Conservation (phyloP, 2,797 vertebrate species). For the Manis javanica region DNA sequence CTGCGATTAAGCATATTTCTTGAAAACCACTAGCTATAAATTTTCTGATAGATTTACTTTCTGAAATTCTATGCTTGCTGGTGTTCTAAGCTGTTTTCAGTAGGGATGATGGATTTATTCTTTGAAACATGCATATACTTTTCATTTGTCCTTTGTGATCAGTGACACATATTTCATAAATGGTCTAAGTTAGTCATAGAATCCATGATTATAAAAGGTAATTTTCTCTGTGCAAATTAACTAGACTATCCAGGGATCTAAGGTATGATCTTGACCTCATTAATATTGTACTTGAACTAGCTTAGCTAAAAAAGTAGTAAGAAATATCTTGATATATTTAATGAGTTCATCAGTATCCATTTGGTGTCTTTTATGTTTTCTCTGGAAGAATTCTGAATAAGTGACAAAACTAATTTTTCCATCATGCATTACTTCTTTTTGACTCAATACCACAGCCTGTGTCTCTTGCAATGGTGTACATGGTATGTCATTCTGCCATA, state of each 20-base stretch:
- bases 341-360: neutral
- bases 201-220: constrained; percentile 26
- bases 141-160: neutral
- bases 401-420: neutral
- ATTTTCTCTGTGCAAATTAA: constrained; percentile 63
- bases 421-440: neutral
- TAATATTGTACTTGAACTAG: constrained; percentile 38
- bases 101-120: neutral
- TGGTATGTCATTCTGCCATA: neutral
- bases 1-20: neutral
- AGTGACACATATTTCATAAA: constrained; percentile 52
- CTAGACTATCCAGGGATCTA: constrained; percentile 50
- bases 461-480: neutral
- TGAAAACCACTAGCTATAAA: neutral
- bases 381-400: constrained; percentile 8
- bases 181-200: constrained; percentile 36
- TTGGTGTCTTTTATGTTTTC: neutral
- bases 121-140: neutral
- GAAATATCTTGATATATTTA: neutral
- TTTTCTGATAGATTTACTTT: neutral
- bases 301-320: neutral
- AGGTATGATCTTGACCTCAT: constrained; percentile 65
- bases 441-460: neutral
- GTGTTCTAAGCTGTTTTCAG: neutral
- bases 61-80: neutral